Evolutionary conservation across 2,888 invertebrate genomes (phyloP).

Genomic region (Hoplodrina ambigua): DNA sequence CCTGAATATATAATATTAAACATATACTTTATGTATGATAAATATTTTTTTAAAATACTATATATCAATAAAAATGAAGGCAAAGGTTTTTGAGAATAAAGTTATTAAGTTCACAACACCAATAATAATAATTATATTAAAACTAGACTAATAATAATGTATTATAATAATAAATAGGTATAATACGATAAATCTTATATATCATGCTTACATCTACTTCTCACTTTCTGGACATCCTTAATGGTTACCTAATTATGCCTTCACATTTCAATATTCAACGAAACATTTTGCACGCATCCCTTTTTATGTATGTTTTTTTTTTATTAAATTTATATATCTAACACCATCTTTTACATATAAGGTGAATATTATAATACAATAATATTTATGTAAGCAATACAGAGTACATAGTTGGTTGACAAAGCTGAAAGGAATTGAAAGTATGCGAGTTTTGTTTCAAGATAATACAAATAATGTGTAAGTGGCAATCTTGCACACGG

Average conservation of each 20-base stretch:
- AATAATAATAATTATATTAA: conserved; percentile 58
- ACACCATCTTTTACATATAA: conserved; percentile 21
- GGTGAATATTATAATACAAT: conserved; percentile 22
- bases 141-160: conserved; percentile 53
- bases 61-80: conserved; percentile 72
- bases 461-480: conserved; percentile 30
- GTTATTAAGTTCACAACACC: conserved; percentile 70
- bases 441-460: conserved; percentile 32
- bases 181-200: conserved; percentile 57
- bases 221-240: conserved; percentile 82
- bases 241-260: conserved; percentile 64
- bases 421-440: conserved; percentile 48
- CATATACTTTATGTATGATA: conserved; percentile 28
- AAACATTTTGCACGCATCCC: conserved; percentile 38
- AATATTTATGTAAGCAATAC: conserved; percentile 15
- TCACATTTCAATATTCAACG: conserved; percentile 52
- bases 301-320: conserved; percentile 5
- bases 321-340: conserved; percentile 1
- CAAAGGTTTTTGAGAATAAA: conserved; percentile 74
- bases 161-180: conserved; percentile 51
- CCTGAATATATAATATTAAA: conserved; percentile 37
- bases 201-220: conserved; percentile 71
- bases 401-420: conserved; percentile 24
- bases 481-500: conserved; percentile 7
- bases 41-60: conserved; percentile 56